Evolutionary conservation across 2,113 vertebrate genomes (phyloP), one percentile per base, ranked within the genome.

Genomic region (Clarias gariepinus): DNA sequence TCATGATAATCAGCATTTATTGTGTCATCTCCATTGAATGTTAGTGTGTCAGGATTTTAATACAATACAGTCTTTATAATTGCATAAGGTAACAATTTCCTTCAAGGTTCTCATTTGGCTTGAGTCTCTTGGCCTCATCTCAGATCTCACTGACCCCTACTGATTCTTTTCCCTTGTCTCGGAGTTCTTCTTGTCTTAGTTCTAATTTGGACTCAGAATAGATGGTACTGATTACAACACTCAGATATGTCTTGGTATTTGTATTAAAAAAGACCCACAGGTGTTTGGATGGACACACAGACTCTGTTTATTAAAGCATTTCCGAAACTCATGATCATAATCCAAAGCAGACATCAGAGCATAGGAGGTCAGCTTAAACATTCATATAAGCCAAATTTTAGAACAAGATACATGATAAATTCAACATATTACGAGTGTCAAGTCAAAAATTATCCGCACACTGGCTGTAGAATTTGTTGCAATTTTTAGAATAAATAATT

Each of bases 261-360:
- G 9, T 47, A 36, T 74, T 36, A 47, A 47, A 66, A 25, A 23
- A 66, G 84, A 71, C 25, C 47, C 64, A 83, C 82, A 83, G 66
- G 82, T 84, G 82, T 84, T 84, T 84, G 82, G 66, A 68, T 52
- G 10, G 63, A 57, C n/a, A 25, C 3, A 3, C 82, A 84, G 68
- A 58, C 66, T 36, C 52, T 58, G 30, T 82, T 64, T 83, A 79
- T 78, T 77, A 69, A 33, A 28, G 52, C 25, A 33, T 69, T 83
- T 83, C 52, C 66, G 19, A 58, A 83, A 83, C 28, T 21, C 66
- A n/a, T 58, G 30, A 21, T 36, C 30, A 60, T 73, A 71, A 84
- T 84, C 28, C 52, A 21, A 73, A 73, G 55, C 82, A 84, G 66
- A 58, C n/a, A 41, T 73, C 18, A 25, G 63, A 41, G 68, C 53